These are phyloP conservation scores for Pipa parva DNA, from an alignment of 2,113 vertebrate genomes.

Conservation along the genomic window DNA sequence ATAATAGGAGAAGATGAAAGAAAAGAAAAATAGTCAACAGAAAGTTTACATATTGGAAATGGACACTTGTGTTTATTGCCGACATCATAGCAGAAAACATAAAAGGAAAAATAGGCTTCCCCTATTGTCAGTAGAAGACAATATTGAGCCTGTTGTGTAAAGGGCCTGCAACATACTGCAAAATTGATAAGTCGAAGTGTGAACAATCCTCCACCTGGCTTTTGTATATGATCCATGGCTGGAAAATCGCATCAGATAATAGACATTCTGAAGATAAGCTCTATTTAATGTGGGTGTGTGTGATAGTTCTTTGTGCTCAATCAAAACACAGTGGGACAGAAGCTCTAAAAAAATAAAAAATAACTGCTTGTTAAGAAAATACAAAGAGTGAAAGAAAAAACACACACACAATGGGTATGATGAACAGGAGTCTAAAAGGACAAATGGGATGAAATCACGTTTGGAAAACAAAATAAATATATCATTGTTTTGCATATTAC, in stretches of 20 bases:
- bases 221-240: constrained; percentile 36
- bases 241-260: constrained; percentile 6
- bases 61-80: too few relatives aligned
- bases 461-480: too few relatives aligned
- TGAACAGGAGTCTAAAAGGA: neutral
- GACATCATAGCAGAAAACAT: neutral
- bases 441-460: neutral
- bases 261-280: constrained; percentile 29
- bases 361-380: constrained; percentile 17
- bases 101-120: constrained; percentile 18
- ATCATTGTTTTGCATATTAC: too few relatives aligned
- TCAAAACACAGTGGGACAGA: constrained; percentile 34
- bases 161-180: constrained; percentile 24
- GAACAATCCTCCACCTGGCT: constrained; percentile 30
- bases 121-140: constrained; percentile 9
- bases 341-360: constrained; percentile 24
- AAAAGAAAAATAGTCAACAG: too few relatives aligned
- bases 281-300: constrained; percentile 36
- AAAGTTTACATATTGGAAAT: too few relatives aligned
- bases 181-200: constrained; percentile 42
- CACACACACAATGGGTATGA: neutral
- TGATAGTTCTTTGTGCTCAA: constrained; percentile 32
- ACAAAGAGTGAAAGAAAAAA: constrained; percentile 19
- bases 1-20: too few relatives aligned
- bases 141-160: constrained; percentile 14